Percentiles rank a stretch among this genome's conserved stretches.
Evolutionary conservation across 2,888 invertebrate species (phyloP).

Genomic region (Melieria omissa): DNA sequence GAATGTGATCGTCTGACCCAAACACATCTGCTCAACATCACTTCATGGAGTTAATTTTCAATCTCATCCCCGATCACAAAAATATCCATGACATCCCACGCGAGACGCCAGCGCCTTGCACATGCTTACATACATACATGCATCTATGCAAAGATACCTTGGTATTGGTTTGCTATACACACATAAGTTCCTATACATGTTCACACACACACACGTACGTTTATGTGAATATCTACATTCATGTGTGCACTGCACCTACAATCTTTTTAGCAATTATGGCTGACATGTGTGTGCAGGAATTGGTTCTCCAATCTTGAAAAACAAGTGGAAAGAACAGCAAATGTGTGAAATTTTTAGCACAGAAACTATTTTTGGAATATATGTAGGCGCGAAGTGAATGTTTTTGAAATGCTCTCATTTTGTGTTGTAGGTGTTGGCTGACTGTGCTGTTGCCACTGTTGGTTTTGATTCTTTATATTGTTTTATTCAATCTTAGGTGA

Average conservation of each 20-base stretch:
- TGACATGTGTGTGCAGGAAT: too few relatives aligned
- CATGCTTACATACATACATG: too few relatives aligned
- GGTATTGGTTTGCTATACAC: constrained; percentile 39
- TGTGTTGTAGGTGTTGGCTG: constrained; percentile 9
- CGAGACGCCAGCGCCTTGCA: too few relatives aligned
- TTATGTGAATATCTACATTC: too few relatives aligned
- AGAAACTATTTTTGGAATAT: constrained; percentile 49
- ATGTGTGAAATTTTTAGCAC: constrained; percentile 44
- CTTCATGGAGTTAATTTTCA: too few relatives aligned
- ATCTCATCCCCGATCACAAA: too few relatives aligned
- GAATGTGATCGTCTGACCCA: too few relatives aligned
- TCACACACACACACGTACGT: not conserved
- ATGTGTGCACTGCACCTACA: too few relatives aligned
- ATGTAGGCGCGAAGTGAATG: constrained; percentile 40
- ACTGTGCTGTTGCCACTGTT: not conserved
- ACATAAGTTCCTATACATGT: constrained; percentile 38
- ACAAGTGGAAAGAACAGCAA: constrained; percentile 29
- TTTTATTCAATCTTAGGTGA: too few relatives aligned
- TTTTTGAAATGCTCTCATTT: constrained; percentile 19
- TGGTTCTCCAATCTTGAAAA: not conserved
- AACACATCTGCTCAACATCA: too few relatives aligned
- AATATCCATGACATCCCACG: too few relatives aligned
- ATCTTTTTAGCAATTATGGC: too few relatives aligned
- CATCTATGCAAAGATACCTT: constrained; percentile 31
- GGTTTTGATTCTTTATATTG: not conserved